Evolutionary conservation across 2,113 vertebrate genomes (phyloP).

Genomic region (Corythornis vintsioides): DNA sequence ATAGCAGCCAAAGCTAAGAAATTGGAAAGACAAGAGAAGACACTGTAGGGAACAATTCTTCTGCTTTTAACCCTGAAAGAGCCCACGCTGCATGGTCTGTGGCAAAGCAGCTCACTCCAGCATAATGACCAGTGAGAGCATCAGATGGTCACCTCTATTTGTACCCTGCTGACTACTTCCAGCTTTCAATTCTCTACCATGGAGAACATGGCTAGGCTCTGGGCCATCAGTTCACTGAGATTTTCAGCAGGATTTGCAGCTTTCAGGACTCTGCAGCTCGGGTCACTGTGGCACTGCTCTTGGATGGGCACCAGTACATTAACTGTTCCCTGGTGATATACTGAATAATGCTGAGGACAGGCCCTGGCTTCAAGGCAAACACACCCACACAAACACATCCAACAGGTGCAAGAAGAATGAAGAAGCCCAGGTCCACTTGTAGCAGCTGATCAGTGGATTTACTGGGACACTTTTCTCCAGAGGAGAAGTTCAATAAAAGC

Average conservation of each 20-base stretch:
- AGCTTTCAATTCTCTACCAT: background rate
- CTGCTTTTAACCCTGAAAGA: background rate
- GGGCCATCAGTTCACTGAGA: background rate
- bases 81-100: background rate
- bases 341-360: background rate
- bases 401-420: background rate
- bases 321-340: background rate
- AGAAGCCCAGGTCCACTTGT: background rate
- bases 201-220: background rate
- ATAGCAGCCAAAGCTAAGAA: constrained; percentile 21
- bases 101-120: background rate
- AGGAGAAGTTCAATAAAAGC: background rate
- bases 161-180: background rate
- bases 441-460: background rate
- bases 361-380: background rate
- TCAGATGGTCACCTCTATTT: background rate
- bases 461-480: background rate
- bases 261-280: background rate
- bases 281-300: background rate
- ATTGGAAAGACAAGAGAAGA: constrained; percentile 23
- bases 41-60: background rate
- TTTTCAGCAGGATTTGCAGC: background rate
- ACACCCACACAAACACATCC: background rate
- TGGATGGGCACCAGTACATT: background rate
- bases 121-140: background rate